phyloP scores from a whole-genome alignment of 2,888 invertebrate genomes.

The Sclerodermus sp. region DNA sequence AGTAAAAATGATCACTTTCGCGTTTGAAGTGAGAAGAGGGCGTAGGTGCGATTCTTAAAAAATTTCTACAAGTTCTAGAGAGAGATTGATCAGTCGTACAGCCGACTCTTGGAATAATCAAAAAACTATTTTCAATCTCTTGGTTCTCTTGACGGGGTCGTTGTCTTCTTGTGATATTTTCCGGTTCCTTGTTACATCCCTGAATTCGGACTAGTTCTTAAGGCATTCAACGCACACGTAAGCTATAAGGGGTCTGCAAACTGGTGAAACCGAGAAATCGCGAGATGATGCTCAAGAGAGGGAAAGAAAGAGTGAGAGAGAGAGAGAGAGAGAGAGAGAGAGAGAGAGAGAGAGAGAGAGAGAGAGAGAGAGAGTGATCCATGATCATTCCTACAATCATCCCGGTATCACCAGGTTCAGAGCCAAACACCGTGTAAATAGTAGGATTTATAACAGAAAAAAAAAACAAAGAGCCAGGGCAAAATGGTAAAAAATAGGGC shows the following conservation, averaged over 20 bases:
- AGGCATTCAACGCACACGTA: constrained; percentile 50
- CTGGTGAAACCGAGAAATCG: neutral
- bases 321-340: neutral
- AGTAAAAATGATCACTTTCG: no score
- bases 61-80: no score
- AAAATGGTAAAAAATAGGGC: no score
- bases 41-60: no score
- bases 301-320: neutral
- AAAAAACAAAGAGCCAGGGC: no score
- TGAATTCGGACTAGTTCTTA: constrained; percentile 33
- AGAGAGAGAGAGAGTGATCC: neutral
- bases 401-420: neutral
- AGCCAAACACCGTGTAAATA: neutral
- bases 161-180: no score
- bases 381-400: neutral
- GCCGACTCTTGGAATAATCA: no score
- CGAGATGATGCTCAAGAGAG: neutral
- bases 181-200: constrained; percentile 20
- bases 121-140: no score
- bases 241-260: constrained; percentile 37
- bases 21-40: no score
- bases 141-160: no score
- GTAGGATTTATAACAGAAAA: no score
- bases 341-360: neutral
- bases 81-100: no score